These are phyloP conservation scores for Ptiloglossa arizonensis DNA, from an alignment of 1,140 invertebrate species.

Conservation along the genomic window DNA sequence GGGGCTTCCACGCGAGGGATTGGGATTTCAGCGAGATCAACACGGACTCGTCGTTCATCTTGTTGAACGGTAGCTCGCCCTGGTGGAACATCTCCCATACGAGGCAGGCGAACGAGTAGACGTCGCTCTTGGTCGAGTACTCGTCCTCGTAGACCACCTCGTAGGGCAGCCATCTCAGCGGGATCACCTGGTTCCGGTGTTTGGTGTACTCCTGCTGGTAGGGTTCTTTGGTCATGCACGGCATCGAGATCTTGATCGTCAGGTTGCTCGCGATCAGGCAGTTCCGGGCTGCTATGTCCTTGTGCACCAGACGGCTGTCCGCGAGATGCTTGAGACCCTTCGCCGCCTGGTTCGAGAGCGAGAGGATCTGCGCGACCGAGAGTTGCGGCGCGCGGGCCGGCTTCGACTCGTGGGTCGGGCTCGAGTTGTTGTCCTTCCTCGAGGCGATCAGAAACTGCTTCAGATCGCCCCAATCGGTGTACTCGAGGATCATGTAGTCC, in stretches of 20 bases:
- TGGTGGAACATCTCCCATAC: conserved; percentile 96
- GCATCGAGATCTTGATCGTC: conserved; percentile 91
- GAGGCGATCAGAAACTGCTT: conserved; percentile 96
- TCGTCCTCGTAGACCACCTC: conserved; percentile 95
- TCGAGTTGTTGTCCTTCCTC: conserved; percentile 81
- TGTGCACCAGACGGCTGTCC: conserved; percentile 89
- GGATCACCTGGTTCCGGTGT: conserved; percentile 87
- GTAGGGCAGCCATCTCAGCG: conserved; percentile 90
- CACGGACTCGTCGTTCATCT: conserved; percentile 90
- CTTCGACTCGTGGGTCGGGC: conserved; percentile 77
- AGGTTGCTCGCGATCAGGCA: conserved; percentile 93
- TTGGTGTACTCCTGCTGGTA: conserved; percentile 93
- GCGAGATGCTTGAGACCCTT: conserved; percentile 92
- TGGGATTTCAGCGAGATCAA: conserved; percentile 87
- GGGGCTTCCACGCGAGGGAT: conserved; percentile 85
- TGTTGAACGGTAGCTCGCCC: conserved; percentile 92
- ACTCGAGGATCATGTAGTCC: conserved; percentile 94
- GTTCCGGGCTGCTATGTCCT: conserved; percentile 96
- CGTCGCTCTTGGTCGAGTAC: conserved; percentile 96
- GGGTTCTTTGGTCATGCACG: conserved; percentile 91
- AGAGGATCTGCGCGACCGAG: conserved; percentile 87
- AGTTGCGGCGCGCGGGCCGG: conserved; percentile 84
- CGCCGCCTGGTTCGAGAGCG: conserved; percentile 90
- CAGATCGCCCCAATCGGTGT: conserved; percentile 97
- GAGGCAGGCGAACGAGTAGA: conserved; percentile 94